Evolutionary conservation across 2,797 vertebrate genomes (phyloP).

Genomic region (Ciconia nigra): DNA sequence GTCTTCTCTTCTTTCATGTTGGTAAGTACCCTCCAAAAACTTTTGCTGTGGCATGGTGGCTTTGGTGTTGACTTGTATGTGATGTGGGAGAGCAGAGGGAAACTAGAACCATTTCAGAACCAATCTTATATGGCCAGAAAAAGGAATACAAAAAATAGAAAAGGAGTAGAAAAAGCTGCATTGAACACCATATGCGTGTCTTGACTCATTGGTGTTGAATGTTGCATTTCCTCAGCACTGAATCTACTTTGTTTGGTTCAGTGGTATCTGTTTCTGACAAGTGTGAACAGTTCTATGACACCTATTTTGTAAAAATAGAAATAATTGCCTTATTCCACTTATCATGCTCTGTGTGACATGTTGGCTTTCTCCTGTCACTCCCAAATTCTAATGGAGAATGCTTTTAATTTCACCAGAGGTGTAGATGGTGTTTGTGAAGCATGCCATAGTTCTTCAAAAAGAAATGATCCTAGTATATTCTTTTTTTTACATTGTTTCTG

Average conservation of each 20-base stretch:
- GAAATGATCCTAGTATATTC: background rate
- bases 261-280: background rate
- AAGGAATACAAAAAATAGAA: background rate
- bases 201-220: background rate
- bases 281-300: background rate
- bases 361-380: background rate
- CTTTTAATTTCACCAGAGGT: background rate
- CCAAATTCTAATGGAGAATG: background rate
- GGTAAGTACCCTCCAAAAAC: slow-evolving; percentile 46
- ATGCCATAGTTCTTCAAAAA: background rate
- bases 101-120: background rate
- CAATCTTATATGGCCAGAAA: background rate
- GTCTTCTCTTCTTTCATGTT: slow-evolving; percentile 9
- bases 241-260: background rate
- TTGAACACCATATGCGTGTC: background rate
- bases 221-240: background rate
- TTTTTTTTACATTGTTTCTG: background rate
- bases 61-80: background rate
- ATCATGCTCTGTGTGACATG: accelerated
- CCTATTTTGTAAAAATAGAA: background rate
- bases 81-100: background rate
- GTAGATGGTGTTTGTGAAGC: background rate
- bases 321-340: background rate
- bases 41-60: background rate
- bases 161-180: background rate